Evolutionary conservation across 2,797 vertebrate species (phyloP).

Genomic region (Lophotriccus pileatus): DNA sequence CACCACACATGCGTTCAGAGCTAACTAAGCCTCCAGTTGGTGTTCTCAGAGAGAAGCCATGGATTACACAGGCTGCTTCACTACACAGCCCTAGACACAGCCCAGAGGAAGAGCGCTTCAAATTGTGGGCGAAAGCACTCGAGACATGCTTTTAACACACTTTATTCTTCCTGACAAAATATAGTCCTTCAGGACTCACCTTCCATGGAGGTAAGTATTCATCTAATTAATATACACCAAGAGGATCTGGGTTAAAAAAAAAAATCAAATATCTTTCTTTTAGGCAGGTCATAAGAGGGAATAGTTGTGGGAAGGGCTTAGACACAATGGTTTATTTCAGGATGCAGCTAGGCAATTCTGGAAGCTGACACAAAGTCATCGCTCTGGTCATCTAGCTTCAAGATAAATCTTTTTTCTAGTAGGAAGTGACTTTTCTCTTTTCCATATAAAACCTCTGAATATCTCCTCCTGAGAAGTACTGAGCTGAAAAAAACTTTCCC

Average conservation of each 20-base stretch:
- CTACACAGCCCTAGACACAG: background rate
- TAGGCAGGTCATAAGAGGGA: background rate
- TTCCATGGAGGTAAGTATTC: background rate
- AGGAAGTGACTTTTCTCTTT: background rate
- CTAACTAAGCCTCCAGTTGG: background rate
- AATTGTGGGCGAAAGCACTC: background rate
- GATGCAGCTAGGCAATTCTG: background rate
- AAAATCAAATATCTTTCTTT: background rate
- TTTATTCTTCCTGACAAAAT: background rate
- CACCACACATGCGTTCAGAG: background rate
- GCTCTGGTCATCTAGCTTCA: background rate
- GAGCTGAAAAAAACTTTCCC: background rate
- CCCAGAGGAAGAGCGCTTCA: background rate
- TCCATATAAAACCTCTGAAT: background rate
- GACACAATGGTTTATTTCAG: background rate
- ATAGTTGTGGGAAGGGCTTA: background rate
- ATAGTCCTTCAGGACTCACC: background rate
- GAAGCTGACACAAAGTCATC: background rate
- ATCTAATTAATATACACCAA: background rate
- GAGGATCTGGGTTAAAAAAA: background rate
- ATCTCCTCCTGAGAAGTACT: background rate
- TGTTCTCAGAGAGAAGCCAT: background rate
- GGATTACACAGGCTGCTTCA: background rate
- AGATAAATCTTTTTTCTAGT: background rate
- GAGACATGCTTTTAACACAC: background rate